Evolutionary conservation across 2,113 vertebrate species (phyloP).

Genomic region (Gasterosteus nipponicus): DNA sequence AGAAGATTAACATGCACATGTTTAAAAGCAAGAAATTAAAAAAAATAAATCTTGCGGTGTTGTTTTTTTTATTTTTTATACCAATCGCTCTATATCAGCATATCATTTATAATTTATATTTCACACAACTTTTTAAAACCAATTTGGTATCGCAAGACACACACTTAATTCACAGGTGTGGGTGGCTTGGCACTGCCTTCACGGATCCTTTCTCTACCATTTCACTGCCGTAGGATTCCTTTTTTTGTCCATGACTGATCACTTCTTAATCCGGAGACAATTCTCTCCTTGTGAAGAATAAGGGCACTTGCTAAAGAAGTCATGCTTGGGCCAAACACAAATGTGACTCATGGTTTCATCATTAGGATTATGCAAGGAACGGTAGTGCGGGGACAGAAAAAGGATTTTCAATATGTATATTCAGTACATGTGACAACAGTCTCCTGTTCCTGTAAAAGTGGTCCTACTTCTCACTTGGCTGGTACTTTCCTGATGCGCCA

Average conservation of each 20-base stretch:
- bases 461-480: neutral
- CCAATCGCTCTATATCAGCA: neutral
- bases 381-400: neutral
- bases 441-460: neutral
- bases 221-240: slow-evolving; percentile 41
- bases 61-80: slow-evolving; percentile 5
- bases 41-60: neutral
- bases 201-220: slow-evolving; percentile 10
- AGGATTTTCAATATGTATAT: neutral
- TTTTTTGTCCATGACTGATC: slow-evolving; percentile 53
- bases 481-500: neutral
- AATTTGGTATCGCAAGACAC: slow-evolving; percentile 23
- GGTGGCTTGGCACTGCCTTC: slow-evolving; percentile 16
- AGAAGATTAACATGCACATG: slow-evolving; percentile 32
- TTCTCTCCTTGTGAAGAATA: slow-evolving; percentile 36
- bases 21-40: slow-evolving; percentile 15
- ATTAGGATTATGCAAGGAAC: slow-evolving; percentile 7
- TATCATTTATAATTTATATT: slow-evolving; percentile 13
- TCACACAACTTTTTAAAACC: slow-evolving; percentile 9
- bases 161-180: slow-evolving; percentile 28
- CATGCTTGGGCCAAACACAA: slow-evolving; percentile 19
- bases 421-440: neutral
- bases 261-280: slow-evolving; percentile 49
- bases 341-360: slow-evolving; percentile 30
- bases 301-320: slow-evolving; percentile 41